A percentile compares a stretch with the other conserved stretches of the same genome.
These are phyloP conservation scores for Eulemur macaco DNA, from an alignment of 2,113 vertebrate genomes.

Conservation along the genomic window DNA sequence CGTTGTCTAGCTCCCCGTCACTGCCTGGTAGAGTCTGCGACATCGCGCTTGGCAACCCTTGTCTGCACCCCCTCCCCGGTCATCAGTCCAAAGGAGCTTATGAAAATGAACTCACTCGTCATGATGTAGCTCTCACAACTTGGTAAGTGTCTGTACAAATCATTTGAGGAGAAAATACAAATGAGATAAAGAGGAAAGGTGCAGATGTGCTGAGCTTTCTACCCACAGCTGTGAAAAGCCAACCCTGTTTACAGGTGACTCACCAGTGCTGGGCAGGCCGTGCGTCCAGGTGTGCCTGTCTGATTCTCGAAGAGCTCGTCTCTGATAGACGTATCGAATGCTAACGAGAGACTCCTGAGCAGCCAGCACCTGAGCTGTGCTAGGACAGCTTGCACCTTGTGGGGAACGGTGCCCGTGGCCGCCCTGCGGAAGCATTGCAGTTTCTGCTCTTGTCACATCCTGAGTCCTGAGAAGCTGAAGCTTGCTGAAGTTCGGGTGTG, in stretches of 20 bases:
- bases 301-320: conserved; percentile 34
- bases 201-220: too few species aligned
- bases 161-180: neutral
- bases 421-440: conserved; percentile 75
- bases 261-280: accelerated
- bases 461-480: conserved; percentile 77
- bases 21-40: too few species aligned
- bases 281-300: neutral
- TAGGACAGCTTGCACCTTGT: conserved; percentile 87
- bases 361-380: conserved; percentile 70
- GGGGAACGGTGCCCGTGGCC: conserved; percentile 85
- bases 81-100: neutral
- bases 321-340: conserved; percentile 51
- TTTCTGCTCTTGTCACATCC: conserved; percentile 87
- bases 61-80: neutral
- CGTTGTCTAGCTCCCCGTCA: neutral
- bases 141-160: neutral
- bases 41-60: accelerated
- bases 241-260: neutral
- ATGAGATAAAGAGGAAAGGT: neutral
- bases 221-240: neutral
- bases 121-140: neutral
- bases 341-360: conserved; percentile 63
- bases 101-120: neutral
- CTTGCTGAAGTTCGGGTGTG: neutral